These are phyloP conservation scores for Tautogolabrus adspersus DNA, from an alignment of 2,113 vertebrate species.

Conservation along the genomic window DNA sequence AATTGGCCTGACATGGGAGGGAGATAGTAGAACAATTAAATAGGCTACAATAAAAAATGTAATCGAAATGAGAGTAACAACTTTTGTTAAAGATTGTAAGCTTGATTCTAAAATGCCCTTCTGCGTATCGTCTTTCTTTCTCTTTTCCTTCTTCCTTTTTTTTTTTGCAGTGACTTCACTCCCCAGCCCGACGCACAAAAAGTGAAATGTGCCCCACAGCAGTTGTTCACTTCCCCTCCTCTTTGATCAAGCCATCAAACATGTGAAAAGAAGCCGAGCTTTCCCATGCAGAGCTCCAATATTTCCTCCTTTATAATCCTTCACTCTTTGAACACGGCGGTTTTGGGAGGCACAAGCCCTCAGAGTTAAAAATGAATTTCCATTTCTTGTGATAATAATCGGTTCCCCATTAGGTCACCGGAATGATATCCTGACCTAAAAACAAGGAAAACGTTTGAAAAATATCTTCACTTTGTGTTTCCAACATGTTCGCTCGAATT, in stretches of 20 bases:
- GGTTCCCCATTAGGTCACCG: constrained; percentile 11
- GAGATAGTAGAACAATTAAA: no score
- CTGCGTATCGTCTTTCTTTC: no score
- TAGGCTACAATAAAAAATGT: no score
- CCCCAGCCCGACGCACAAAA: background rate
- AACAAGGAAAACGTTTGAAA: no score
- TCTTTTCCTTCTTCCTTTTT: no score
- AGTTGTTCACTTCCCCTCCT: constrained; percentile 58
- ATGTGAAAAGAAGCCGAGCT: constrained; percentile 48
- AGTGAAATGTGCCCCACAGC: constrained; percentile 32
- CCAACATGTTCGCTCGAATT: no score
- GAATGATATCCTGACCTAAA: no score
- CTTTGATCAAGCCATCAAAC: constrained; percentile 71
- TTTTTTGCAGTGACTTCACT: background rate
- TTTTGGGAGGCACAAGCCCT: constrained; percentile 28
- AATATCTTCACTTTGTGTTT: background rate
- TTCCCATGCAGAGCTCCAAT: constrained; percentile 52
- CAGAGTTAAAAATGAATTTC: constrained; percentile 53
- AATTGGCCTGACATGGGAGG: no score
- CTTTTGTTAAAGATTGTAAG: no score
- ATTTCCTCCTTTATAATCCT: constrained; percentile 68
- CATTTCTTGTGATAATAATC: constrained; percentile 49
- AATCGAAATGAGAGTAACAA: no score
- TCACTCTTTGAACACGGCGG: constrained; percentile 46
- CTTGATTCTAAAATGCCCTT: background rate